Percentiles rank a stretch among this genome's conserved stretches.
phyloP scores from a whole-genome alignment of 2,113 vertebrate species.

The Hystrix cristata region DNA sequence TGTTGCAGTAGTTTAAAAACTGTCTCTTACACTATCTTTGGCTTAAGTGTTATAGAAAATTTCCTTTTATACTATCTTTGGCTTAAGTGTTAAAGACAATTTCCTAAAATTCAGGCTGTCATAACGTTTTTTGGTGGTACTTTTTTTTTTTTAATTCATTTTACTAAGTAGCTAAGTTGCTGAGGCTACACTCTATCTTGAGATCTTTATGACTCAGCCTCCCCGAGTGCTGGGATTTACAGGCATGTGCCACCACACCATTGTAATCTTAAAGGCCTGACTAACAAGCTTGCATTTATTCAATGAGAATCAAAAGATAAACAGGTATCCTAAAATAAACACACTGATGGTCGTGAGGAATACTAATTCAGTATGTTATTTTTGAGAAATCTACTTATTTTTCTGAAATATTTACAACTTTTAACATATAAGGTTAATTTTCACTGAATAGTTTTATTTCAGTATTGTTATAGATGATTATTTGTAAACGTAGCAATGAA shows the following conservation, averaged over 20 bases:
- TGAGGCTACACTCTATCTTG: neutral
- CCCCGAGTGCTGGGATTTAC: neutral
- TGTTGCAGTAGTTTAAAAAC: neutral
- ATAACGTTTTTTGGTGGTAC: too few relatives aligned
- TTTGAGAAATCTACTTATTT: neutral
- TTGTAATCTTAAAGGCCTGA: neutral
- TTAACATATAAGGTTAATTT: neutral
- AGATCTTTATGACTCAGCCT: neutral
- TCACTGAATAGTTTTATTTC: slow-evolving; percentile 59
- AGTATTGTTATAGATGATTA: slow-evolving; percentile 44
- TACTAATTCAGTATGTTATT: neutral
- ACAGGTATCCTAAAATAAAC: neutral
- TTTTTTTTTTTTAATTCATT: neutral
- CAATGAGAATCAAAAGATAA: neutral
- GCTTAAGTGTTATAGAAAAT: slow-evolving; percentile 26
- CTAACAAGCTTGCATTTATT: neutral
- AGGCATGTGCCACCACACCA: neutral
- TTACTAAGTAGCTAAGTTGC: neutral
- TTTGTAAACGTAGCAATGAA: neutral
- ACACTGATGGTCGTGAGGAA: neutral
- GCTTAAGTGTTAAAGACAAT: slow-evolving; percentile 25
- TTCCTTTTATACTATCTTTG: slow-evolving; percentile 7
- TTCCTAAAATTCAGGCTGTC: neutral
- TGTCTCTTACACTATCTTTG: slow-evolving; percentile 17
- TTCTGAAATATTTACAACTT: slow-evolving; percentile 40